A percentile compares a stretch with the other conserved stretches of the same genome.
phyloP scores from a whole-genome alignment of 2,113 vertebrate genomes.

The Cairina moschata region DNA sequence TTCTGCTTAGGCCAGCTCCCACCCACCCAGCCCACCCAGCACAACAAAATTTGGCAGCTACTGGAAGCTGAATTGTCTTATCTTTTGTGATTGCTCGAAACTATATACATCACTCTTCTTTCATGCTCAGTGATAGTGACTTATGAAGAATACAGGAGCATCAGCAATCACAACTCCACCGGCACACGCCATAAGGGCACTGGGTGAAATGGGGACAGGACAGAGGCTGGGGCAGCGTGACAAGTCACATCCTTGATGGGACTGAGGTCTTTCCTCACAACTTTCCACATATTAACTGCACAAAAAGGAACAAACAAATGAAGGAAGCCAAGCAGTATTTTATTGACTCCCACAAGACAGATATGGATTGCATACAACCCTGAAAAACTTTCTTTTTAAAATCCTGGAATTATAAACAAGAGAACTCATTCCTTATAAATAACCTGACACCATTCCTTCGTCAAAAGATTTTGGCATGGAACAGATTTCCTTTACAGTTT shows the following conservation, averaged over 20 bases:
- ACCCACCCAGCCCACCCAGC: background rate
- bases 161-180: background rate
- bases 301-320: background rate
- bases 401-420: background rate
- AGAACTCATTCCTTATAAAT: slow-evolving; percentile 35
- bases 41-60: background rate
- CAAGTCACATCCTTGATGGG: background rate
- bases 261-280: background rate
- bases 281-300: background rate
- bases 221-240: background rate
- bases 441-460: background rate
- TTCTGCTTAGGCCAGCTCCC: background rate
- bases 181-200: background rate
- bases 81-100: background rate
- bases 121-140: background rate
- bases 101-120: background rate
- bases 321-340: slow-evolving; percentile 28
- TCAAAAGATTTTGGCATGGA: slow-evolving; percentile 40
- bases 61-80: background rate
- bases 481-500: background rate
- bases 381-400: slow-evolving; percentile 21
- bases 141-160: background rate
- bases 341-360: slow-evolving; percentile 27
- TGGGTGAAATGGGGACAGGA: background rate
- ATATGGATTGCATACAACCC: slow-evolving; percentile 4